Conservation (phyloP, 2,888 invertebrate species). For the Meiosimyza platycephala region DNA sequence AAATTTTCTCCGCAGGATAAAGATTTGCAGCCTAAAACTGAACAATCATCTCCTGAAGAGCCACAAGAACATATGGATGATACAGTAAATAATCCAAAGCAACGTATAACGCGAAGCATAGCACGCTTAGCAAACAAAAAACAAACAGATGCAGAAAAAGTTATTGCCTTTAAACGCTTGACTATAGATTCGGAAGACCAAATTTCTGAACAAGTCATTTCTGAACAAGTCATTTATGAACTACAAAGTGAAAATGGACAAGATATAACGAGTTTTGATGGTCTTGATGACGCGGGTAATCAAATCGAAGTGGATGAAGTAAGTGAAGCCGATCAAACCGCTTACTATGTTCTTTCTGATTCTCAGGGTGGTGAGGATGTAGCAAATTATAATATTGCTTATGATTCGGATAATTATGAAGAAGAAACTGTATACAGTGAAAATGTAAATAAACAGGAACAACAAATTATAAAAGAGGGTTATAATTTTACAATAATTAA, state of each 20-base stretch:
- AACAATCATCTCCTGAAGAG: neutral
- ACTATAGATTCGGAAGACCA: no score
- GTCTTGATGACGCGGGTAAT: slow-evolving; percentile 12
- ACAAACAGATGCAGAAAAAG: no score
- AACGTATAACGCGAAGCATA: no score
- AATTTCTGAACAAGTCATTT: neutral
- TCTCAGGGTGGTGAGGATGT: slow-evolving; percentile 25
- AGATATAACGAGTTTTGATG: neutral
- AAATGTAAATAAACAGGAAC: slow-evolving; percentile 1
- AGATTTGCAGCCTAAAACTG: neutral
- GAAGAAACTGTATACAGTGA: slow-evolving; percentile 44
- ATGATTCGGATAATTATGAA: slow-evolving; percentile 23
- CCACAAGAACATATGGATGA: slow-evolving; percentile 1
- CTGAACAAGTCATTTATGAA: slow-evolving; percentile 18
- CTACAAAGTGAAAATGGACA: slow-evolving; percentile 27
- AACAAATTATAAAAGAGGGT: slow-evolving; percentile 36
- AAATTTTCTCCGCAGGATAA: neutral
- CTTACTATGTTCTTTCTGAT: slow-evolving; percentile 35
- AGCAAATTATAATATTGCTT: neutral
- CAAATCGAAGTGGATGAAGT: slow-evolving; percentile 27
- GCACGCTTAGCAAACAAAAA: no score
- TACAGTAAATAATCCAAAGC: no score
- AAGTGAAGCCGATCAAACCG: slow-evolving; percentile 24
- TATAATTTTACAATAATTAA: slow-evolving; percentile 54
- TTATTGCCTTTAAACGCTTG: no score